Evolutionary conservation across 2,113 vertebrate species (phyloP), one percentile per base, ranked within the genome.

Genomic region (Todiramphus chloris): DNA sequence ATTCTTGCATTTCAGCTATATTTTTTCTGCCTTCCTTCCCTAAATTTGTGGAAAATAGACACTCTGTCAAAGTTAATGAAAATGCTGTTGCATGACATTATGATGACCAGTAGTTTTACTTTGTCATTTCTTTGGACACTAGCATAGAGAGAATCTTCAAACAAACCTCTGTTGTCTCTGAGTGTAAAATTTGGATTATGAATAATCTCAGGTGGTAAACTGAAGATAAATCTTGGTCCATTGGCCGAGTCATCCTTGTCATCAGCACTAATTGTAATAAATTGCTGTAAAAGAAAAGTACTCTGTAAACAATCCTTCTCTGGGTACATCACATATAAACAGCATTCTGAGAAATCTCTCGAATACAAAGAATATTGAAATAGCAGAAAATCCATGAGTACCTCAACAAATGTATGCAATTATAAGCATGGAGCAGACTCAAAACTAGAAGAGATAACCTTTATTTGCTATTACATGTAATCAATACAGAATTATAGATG

Each of bases 121-220:
- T 73, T 90, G 83, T 92, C 39, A 85, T 64, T 76, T 93, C 53
- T 87, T 86, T 74, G 66, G 78, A 90, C 77, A 75, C 41, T 44
- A 35, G 24, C 60, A 88, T 51, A 87, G 20, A 84, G 16, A 20
- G 27, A 96, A 93, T 46, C n/a, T 86, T 90, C 64, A 82, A 93
- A 97, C 98, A 58, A 97, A 99, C 99, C 99, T 99, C 98, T 98
- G 97, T 99, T 99, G 97, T 99, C 99, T 98, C 98, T 98, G 81
- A 99, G 98, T n/a, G 99, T 99, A 97, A 99, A 99, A 97, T 99
- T 99, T 90, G 99, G 98, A 97, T 99, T 99, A 95, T 99, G 98
- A 82, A 98, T 98, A 81, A 99, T 99, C 97, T 99, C 99, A 20
- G 98, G 98, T 62, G 99, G 98, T 5, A 99, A 98, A 91, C 97